Evolutionary conservation across 2,888 invertebrate species (phyloP).

Genomic region (Yponomeuta evonymella): DNA sequence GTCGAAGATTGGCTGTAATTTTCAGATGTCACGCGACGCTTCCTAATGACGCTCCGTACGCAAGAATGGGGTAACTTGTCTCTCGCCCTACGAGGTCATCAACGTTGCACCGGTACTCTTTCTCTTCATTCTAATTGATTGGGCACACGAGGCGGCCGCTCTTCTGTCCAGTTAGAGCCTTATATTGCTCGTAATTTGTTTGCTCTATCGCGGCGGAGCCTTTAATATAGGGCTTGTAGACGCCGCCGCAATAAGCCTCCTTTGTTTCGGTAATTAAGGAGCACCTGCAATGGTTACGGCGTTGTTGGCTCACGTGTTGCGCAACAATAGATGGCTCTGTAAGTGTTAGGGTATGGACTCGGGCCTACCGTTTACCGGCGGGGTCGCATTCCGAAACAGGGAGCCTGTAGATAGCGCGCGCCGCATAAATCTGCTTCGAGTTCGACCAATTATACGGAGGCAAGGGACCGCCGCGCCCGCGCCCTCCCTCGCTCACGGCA

Average conservation of each 20-base stretch:
- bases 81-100: slow-evolving; percentile 15
- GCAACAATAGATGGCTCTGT: neutral
- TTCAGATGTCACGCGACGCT: slow-evolving; percentile 13
- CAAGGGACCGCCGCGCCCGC: slow-evolving; percentile 34
- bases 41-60: slow-evolving; percentile 7
- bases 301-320: slow-evolving; percentile 10
- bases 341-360: neutral
- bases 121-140: slow-evolving; percentile 39
- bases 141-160: slow-evolving; percentile 49
- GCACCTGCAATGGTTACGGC: slow-evolving; percentile 27
- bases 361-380: slow-evolving; percentile 16
- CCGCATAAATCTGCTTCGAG: slow-evolving; percentile 54
- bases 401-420: slow-evolving; percentile 38
- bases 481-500: slow-evolving; percentile 16
- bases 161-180: slow-evolving; percentile 48
- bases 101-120: slow-evolving; percentile 28
- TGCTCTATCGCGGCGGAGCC: slow-evolving; percentile 41
- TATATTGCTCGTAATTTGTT: slow-evolving; percentile 63
- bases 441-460: slow-evolving; percentile 58
- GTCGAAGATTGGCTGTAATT: slow-evolving; percentile 5
- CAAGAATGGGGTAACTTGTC: neutral
- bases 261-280: slow-evolving; percentile 51
- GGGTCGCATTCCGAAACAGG: slow-evolving; percentile 29
- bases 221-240: slow-evolving; percentile 57
- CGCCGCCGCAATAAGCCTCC: slow-evolving; percentile 37